A percentile compares a stretch with the other conserved stretches of the same genome.
These are phyloP conservation scores for Alaudala cheleensis DNA, from an alignment of 2,113 vertebrate species.

Conservation along the genomic window DNA sequence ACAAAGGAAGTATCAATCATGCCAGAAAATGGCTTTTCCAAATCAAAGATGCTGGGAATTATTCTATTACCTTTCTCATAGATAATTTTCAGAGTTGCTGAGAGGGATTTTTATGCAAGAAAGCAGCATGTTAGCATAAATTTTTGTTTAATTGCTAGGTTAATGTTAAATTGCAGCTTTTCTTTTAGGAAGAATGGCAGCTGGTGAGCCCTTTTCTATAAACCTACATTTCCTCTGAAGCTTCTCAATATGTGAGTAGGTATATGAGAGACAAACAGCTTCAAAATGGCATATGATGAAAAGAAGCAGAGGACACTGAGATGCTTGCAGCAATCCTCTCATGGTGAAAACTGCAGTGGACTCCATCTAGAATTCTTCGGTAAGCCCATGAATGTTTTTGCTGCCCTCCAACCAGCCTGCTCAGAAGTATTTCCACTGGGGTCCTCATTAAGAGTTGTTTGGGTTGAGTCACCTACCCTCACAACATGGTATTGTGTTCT, in stretches of 20 bases:
- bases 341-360: not conserved
- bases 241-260: not conserved
- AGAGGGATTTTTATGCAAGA: conserved; percentile 37
- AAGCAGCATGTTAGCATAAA: not conserved
- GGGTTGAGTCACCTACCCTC: not conserved
- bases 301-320: not conserved
- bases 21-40: conserved; percentile 37
- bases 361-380: not conserved
- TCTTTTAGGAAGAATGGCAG: conserved; percentile 39
- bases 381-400: not conserved
- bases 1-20: conserved; percentile 63
- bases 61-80: conserved; percentile 31
- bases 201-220: not conserved
- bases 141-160: conserved; percentile 60
- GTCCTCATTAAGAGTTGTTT: not conserved
- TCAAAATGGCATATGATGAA: not conserved
- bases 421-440: not conserved
- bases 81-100: conserved; percentile 34
- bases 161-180: conserved; percentile 57
- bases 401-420: not conserved
- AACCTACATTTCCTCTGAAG: not conserved
- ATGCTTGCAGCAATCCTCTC: not conserved
- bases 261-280: not conserved
- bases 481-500: accelerated
- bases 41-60: conserved; percentile 57